phyloP scores from a whole-genome alignment of 2,888 invertebrate species.

The Tinea pellionella region DNA sequence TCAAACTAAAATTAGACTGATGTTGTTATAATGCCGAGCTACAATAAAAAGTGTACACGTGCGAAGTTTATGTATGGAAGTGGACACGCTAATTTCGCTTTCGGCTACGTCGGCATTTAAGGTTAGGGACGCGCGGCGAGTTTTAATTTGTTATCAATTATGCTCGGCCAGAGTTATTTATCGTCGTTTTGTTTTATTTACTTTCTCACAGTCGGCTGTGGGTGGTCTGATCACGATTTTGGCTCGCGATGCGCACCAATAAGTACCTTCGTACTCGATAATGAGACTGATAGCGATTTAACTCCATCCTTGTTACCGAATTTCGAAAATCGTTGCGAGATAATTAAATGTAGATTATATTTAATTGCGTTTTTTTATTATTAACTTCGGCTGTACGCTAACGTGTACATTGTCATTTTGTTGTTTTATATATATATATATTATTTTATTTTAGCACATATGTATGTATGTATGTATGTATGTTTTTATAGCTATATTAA shows the following conservation, averaged over 20 bases:
- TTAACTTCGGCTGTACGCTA: no score
- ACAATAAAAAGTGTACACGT: no score
- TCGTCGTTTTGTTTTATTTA: slow-evolving; percentile 67
- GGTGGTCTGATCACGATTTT: slow-evolving; percentile 68
- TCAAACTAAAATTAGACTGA: no score
- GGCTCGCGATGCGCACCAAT: slow-evolving; percentile 52
- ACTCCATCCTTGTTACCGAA: slow-evolving; percentile 7
- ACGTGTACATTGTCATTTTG: no score
- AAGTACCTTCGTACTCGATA: slow-evolving; percentile 34
- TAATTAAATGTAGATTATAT: slow-evolving; percentile 5
- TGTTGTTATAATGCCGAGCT: no score
- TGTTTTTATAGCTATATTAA: no score
- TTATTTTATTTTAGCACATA: no score
- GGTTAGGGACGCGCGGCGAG: slow-evolving; percentile 61
- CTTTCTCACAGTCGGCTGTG: slow-evolving; percentile 56
- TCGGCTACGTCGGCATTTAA: slow-evolving; percentile 58
- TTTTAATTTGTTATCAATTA: slow-evolving; percentile 71
- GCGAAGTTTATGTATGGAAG: not conserved
- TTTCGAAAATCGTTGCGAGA: slow-evolving; percentile 4
- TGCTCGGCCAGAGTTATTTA: slow-evolving; percentile 66
- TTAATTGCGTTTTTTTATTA: not conserved
- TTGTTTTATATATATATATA: no score
- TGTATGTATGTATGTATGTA: no score
- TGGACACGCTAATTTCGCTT: slow-evolving; percentile 45
- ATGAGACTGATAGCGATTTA: slow-evolving; percentile 9